Conservation (phyloP, 2,113 vertebrate species). For the Helogale parvula region DNA sequence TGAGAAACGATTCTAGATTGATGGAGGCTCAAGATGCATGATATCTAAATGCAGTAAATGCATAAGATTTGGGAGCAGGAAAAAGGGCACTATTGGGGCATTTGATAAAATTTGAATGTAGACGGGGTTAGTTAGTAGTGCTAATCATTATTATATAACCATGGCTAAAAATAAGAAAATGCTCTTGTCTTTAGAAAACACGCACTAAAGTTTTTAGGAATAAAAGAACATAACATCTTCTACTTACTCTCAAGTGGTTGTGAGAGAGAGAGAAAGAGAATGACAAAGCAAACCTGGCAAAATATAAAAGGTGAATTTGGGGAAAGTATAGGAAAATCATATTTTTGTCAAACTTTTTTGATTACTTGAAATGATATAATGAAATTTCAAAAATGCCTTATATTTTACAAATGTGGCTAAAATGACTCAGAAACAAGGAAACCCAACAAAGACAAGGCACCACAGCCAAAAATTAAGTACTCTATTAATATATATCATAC, state of each 20-base stretch:
- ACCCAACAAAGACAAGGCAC: not conserved
- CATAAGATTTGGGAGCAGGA: not conserved
- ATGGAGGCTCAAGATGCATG: not conserved
- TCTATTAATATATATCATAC: not conserved
- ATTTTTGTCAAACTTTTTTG: not conserved
- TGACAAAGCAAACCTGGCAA: not conserved
- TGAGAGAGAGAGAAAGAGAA: not conserved
- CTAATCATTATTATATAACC: constrained; percentile 17
- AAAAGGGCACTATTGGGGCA: not conserved
- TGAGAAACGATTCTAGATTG: not conserved
- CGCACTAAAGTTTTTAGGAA: not conserved
- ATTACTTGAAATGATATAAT: constrained; percentile 24
- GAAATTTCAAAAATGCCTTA: not conserved
- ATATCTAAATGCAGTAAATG: not conserved
- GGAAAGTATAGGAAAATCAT: not conserved
- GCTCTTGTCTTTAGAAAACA: constrained; percentile 3
- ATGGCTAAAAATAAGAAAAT: not conserved
- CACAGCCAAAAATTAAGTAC: not conserved
- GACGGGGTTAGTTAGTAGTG: not conserved
- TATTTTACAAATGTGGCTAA: not conserved
- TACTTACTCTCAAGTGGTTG: not conserved
- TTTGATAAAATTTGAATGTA: constrained; percentile 33
- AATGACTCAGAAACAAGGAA: constrained; percentile 46
- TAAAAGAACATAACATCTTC: not conserved
- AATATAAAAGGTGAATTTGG: not conserved